Evolutionary conservation across 2,113 vertebrate genomes (phyloP).

Genomic region (Tapirus terrestris): DNA sequence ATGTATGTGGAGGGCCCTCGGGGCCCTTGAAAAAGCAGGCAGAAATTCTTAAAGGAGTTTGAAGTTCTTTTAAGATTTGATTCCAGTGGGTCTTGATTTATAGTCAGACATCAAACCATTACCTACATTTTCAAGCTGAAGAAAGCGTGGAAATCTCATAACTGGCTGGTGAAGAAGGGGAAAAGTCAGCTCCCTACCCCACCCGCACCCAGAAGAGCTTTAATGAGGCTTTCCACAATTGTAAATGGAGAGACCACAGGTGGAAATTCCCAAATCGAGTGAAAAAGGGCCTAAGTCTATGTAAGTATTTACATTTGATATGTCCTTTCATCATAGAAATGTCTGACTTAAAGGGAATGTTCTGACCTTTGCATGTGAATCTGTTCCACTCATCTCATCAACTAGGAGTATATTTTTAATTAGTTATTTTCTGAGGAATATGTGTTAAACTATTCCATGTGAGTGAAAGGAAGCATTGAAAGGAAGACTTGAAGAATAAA

Average conservation of each 20-base stretch:
- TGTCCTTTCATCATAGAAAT: neutral
- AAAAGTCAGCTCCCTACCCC: neutral
- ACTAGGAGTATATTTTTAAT: neutral
- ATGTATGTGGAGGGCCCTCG: neutral
- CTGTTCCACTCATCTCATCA: neutral
- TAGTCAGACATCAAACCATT: neutral
- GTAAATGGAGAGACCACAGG: neutral
- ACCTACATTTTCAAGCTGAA: neutral
- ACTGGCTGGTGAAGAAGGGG: neutral
- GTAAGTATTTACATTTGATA: neutral
- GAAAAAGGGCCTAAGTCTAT: neutral
- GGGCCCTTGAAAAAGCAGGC: neutral
- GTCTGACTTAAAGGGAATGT: neutral
- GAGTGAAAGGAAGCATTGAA: neutral
- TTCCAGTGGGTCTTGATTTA: neutral
- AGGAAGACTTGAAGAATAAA: neutral
- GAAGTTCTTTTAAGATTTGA: slow-evolving; percentile 13
- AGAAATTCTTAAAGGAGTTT: slow-evolving; percentile 11
- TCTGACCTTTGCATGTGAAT: neutral
- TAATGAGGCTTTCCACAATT: slow-evolving; percentile 1
- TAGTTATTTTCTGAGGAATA: slow-evolving; percentile 2
- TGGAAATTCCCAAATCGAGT: neutral
- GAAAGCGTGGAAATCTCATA: neutral
- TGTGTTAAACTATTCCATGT: neutral
- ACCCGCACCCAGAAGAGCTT: neutral